A percentile compares a stretch with the other conserved stretches of the same genome.
Conservation (phyloP, 64 coral and sea anemone genomes). For the Montipora sp. region DNA sequence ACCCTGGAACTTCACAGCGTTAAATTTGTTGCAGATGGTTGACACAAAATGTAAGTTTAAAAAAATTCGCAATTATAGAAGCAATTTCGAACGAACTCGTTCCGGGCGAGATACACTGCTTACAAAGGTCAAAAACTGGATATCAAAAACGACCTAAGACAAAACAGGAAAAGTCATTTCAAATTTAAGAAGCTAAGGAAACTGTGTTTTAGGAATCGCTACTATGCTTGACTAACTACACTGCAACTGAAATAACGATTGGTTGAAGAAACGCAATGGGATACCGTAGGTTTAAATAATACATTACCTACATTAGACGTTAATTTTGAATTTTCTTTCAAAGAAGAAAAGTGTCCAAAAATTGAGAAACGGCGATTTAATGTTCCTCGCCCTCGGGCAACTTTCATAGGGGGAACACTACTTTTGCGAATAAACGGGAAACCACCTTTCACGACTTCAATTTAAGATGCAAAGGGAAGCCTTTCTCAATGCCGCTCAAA, state of each 20-base stretch:
- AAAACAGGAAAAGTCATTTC: conserved; percentile 30
- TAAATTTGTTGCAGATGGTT: not conserved
- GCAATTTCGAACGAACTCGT: not conserved
- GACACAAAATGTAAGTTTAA: not conserved
- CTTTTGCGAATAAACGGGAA: not conserved
- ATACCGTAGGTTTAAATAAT: not conserved
- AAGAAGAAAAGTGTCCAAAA: not conserved
- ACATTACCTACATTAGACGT: not conserved
- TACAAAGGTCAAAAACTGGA: too few species aligned
- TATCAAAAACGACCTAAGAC: not conserved
- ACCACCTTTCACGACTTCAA: too few species aligned
- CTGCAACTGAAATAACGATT: not conserved
- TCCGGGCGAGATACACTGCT: too few species aligned
- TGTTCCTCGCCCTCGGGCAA: not conserved
- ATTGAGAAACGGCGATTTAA: not conserved
- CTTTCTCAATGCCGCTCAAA: not conserved
- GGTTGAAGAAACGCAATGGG: conserved; percentile 1
- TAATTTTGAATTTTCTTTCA: not conserved
- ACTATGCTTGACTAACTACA: not conserved
- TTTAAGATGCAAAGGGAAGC: not conserved
- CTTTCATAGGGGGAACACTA: not conserved
- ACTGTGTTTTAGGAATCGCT: not conserved
- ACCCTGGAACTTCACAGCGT: not conserved
- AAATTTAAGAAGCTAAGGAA: conserved; percentile 27
- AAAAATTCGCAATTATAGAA: not conserved